Base-by-base conservation (phyloP, 2,888 invertebrate species). In the Caenorhabditis angaria region DNA sequence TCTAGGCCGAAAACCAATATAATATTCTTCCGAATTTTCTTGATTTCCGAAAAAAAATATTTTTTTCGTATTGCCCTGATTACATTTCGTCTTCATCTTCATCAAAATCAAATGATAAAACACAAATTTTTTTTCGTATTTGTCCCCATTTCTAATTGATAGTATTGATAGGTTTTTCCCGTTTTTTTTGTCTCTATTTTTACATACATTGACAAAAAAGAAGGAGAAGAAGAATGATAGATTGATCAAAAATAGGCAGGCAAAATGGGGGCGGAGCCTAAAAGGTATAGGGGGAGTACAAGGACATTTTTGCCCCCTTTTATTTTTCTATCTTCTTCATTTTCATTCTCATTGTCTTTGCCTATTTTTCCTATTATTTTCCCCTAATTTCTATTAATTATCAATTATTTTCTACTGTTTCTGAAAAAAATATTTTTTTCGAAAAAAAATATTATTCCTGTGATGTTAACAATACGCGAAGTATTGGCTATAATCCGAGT, bases 401-500 rank as follows among this genome's bases (percentile, higher is more conserved):
- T 12, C 6, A 32, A 32, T 32, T 10, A 5, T 8, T 32, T 8
- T 32, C 32, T 32, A 32, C n/a, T n/a, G n/a, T n/a, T n/a, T n/a
- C n/a, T n/a, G n/a, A n/a, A n/a, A n/a, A n/a, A n/a, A n/a, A n/a
- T n/a, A n/a, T n/a, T n/a, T n/a, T n/a, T n/a, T n/a, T n/a, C n/a
- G n/a, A n/a, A n/a, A n/a, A n/a, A n/a, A n/a, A n/a, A n/a, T n/a
- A n/a, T n/a, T n/a, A n/a, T n/a, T n/a, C n/a, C 32, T 10, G 41
- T 41, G 41, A 14, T 41, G 20, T 18, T 20, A 20, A 56, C 63
- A 25, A 25, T 55, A 66, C 65, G 65, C 70, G 70, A 67, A 71
- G 57, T 56, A 63, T 62, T 54, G 56, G 66, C 71, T 64, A 50
- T 71, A 71, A 71, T 71, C 71, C 65, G 48, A 18, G 8, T 27